Base-by-base conservation (phyloP, 2,113 vertebrate species). In the Burhinus bistriatus region DNA sequence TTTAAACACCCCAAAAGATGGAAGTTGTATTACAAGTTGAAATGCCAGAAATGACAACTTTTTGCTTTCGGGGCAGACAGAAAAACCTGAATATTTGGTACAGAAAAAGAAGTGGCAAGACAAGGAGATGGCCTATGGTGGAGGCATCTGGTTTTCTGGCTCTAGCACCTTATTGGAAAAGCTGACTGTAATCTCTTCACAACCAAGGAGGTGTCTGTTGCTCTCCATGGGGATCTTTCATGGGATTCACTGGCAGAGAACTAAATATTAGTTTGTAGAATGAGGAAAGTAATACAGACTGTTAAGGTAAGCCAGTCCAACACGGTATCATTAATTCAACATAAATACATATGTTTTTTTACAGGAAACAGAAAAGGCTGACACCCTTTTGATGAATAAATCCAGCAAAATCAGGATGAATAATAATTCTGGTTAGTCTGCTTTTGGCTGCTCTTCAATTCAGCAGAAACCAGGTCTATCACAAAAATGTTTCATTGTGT, bases 391-490 rank as follows among this genome's bases (percentile, higher is more conserved):
- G 76, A 55, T 27, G 13, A 94, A 64, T 72, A 61, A 75, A 65
- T 54, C 25, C 55, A 91, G 34, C 10, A 89, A 91, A 61, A 92
- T 51, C 42, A 64, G 83, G 54, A 86, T 75, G 51, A 93, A 68
- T 58, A 78, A 69, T 78, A 82, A 16, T 86, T 92, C 51, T 78
- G n/a, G 42, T 93, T 95, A 70, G 84, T 96, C 92, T 95, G 38
- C 34, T 77, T 96, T 95, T 95, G 85, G 91, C 88, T 83, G n/a
- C 59, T 94, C 8, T 58, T 97, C 78, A 90, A 20, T 82, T 94
- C 83, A 87, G 71, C 69, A 92, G 73, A 97, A 97, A 93, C 75
- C 58, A 88, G 18, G 64, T 59, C 86, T 97, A 90, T 97, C 90
- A 68, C 71, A 90, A 95, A 94, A 94, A 68, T 23, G 0, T 77